Evolutionary conservation across 2,113 vertebrate genomes (phyloP).

Genomic region (Pelecanoides urinatrix): DNA sequence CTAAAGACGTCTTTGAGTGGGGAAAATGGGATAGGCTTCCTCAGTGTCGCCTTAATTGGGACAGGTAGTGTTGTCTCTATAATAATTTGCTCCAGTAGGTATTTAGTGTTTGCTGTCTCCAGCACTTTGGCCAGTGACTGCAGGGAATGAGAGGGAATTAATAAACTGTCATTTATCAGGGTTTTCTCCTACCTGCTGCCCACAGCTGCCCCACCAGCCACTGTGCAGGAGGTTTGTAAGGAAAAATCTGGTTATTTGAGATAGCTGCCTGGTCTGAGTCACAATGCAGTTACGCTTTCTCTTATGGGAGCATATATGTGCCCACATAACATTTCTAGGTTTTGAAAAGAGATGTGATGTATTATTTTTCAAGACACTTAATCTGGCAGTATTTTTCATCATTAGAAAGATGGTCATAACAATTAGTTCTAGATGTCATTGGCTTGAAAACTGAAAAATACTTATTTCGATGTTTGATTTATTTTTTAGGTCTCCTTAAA

Average conservation of each 20-base stretch:
- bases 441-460: not conserved
- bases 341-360: not conserved
- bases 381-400: not conserved
- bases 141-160: not conserved
- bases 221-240: not conserved
- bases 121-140: not conserved
- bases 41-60: not conserved
- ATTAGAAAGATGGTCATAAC: not conserved
- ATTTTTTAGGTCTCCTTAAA: constrained; percentile 86
- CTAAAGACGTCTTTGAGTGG: not conserved
- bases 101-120: not conserved
- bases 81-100: not conserved
- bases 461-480: not conserved
- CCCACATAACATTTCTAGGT: not conserved
- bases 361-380: not conserved
- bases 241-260: not conserved
- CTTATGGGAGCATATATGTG: not conserved
- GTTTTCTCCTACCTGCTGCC: not conserved
- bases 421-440: not conserved
- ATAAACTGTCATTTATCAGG: not conserved
- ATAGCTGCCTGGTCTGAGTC: not conserved
- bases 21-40: not conserved
- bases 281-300: not conserved
- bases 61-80: not conserved
- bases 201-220: not conserved